Percentiles rank a stretch among this genome's conserved stretches.
These are phyloP conservation scores for Potamilus streckersoni DNA, from an alignment of 1,140 invertebrate genomes.

Conservation along the genomic window DNA sequence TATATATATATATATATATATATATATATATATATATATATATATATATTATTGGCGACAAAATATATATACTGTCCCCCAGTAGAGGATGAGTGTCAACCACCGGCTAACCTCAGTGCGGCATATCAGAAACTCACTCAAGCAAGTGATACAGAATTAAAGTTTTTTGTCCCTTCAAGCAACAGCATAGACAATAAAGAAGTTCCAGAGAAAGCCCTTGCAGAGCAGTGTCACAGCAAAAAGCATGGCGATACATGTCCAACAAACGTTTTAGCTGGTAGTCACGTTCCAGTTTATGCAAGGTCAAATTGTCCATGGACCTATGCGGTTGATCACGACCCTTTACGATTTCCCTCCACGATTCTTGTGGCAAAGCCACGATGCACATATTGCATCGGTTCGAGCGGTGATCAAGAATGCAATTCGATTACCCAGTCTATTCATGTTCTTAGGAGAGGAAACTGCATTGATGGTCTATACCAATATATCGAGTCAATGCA, in stretches of 20 bases:
- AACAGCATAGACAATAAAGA: too few species aligned
- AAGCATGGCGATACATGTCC: conserved; percentile 5
- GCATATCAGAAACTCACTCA: too few species aligned
- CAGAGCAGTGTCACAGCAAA: too few species aligned
- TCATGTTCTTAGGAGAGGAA: conserved; percentile 1
- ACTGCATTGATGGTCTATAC: not conserved
- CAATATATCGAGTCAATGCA: not conserved
- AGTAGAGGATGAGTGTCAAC: too few species aligned
- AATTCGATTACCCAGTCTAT: conserved; percentile 1
- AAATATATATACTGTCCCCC: too few species aligned
- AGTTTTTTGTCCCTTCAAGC: too few species aligned
- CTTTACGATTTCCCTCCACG: conserved; percentile 12
- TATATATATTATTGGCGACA: too few species aligned
- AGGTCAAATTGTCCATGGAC: conserved; percentile 29
- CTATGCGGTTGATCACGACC: conserved; percentile 7
- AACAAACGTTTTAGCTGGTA: not conserved
- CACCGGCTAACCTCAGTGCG: too few species aligned
- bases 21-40: too few species aligned
- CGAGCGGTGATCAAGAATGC: not conserved
- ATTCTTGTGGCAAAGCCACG: conserved; percentile 17
- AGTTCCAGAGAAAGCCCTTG: too few species aligned
- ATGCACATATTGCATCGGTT: conserved; percentile 17
- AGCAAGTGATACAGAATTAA: too few species aligned
- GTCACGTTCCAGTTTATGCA: conserved; percentile 12
- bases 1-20: too few species aligned